Base-by-base conservation (phyloP, 1,140 invertebrate species). In the Lethrus apterus region DNA sequence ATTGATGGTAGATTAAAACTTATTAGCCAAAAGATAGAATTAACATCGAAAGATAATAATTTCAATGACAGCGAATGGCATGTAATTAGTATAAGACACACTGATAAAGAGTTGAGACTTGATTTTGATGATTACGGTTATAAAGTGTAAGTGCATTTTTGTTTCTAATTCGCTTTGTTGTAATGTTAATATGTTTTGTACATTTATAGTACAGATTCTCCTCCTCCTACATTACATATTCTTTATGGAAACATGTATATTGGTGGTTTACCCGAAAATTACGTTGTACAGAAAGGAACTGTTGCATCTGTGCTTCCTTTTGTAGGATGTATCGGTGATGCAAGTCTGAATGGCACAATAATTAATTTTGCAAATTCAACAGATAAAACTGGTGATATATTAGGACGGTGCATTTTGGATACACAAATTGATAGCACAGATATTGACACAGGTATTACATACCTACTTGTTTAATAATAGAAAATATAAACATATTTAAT, bases 51-150 rank as follows among this genome's bases (percentile, higher is more conserved):
- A 5, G 66, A 76, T 1, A 72, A 71, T 15, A 78, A 70, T 1
- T 92, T 88, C 64, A 86, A 91, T 61, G 93, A 98, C 66, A 85
- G 83, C 21, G 77, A 86, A 45, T 96, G 93, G 90, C 94, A 98
- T 66, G 89, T 91, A 4, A 81, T 97, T 0, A 89, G 86, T 0
- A 83, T 91, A 0, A 85, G 80, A 1, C 85, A 87, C 55, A 77
- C 77, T 65, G 59, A 69, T 33, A 68, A 66, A 14, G 66, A 72
- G 40, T 66, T 90, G 32, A 63, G 80, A 11, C 72, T 97, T 1
- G 82, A 88, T 38, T 84, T 94, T 15, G 93, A 98, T 60, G 93
- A 97, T 60, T 76, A 70, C 38, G 77, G 83, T 44, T 71, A 71
- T 46, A 79, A 75, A 62, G 73, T 70, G 81, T 84, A 69, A 71